Conservation (phyloP, 2,888 invertebrate genomes). For the Crossocerus cetratus region DNA sequence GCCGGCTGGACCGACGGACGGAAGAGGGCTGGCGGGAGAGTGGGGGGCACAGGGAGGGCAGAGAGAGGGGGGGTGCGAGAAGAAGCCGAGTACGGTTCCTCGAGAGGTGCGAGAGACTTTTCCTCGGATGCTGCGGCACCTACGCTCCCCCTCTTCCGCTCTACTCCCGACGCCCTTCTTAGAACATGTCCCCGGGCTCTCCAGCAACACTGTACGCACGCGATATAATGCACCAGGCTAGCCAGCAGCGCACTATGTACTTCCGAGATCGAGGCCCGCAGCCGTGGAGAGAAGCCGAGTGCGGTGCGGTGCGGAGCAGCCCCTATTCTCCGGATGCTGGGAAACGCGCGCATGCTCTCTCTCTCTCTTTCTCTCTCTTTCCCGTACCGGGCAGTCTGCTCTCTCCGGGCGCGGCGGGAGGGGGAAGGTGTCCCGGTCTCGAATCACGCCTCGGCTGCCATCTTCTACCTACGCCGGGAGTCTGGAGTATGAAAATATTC, state of each 20-base stretch:
- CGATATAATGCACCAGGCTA: conserved; percentile 52
- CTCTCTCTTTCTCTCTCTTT: too few species aligned
- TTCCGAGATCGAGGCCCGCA: conserved; percentile 39
- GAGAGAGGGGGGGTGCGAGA: conserved; percentile 3
- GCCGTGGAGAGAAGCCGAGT: too few species aligned
- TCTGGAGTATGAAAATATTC: conserved; percentile 76
- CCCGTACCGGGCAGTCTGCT: too few species aligned
- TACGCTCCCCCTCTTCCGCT: too few species aligned
- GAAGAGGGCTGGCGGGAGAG: background rate
- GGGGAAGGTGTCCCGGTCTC: conserved; percentile 59
- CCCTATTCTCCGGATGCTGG: conserved; percentile 40
- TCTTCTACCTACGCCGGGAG: conserved; percentile 75
- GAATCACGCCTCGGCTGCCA: conserved; percentile 75
- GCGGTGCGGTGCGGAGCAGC: conserved; percentile 40
- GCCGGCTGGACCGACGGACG: conserved; percentile 1
- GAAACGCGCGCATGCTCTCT: conserved; percentile 56
- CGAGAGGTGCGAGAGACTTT: too few species aligned
- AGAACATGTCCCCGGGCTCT: conserved; percentile 38
- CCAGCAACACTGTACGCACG: conserved; percentile 45
- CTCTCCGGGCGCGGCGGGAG: conserved; percentile 32
- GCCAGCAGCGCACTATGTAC: conserved; percentile 43
- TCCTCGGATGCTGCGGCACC: too few species aligned
- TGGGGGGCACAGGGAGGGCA: background rate
- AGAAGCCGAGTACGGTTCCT: background rate
- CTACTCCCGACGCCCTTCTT: conserved; percentile 25